Evolutionary conservation across 2,888 invertebrate genomes (phyloP), one percentile per base, ranked within the genome.

Genomic region (Clitarchus hookeri): DNA sequence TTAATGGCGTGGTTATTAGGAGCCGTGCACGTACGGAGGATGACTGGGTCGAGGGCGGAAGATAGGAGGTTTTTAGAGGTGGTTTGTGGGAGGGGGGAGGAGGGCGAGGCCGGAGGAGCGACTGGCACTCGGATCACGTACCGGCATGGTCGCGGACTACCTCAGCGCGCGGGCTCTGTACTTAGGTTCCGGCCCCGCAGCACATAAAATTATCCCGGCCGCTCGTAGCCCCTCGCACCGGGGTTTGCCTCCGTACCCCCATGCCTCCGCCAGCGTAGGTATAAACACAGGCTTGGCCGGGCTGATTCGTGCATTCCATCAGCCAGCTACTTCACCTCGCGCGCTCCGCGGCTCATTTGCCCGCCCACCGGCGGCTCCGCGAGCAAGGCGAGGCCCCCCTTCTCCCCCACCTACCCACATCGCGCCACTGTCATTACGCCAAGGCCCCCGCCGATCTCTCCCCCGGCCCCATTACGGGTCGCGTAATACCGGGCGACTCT

Each of bases 281-380:
- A 65, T 65, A 65, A 65, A 65, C 65, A 65, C 65, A 65, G 65
- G 65, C 65, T 65, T 65, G 65, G 65, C 65, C 65, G 65, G 36
- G n/a, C 65, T 65, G 8, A n/a, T 65, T 65, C 65, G 65, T 65
- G 65, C 65, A 65, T 65, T 65, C 65, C 65, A 65, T 65, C 65
- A 65, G n/a, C 36, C 36, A 4, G 36, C 65, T 65, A 65, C 65
- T 23, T 65, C n/a, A 19, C 8, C 16, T 65, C 23, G 16, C 19
- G 65, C 0, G n/a, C 19, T 23, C n/a, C n/a, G 65, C 65, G 53
- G 53, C 53, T 53, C 65, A 65, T 65, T 65, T 65, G 65, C 65
- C 65, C 65, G 65, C 65, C 65, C 65, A 65, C 65, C 11, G 4
- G 36, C 36, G 36, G 36, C 36, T 36, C 36, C 36, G 36, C 36